Evolutionary conservation across 2,113 vertebrate genomes (phyloP), one percentile per base, ranked within the genome.

Genomic region (Hyperoodon ampullatus): DNA sequence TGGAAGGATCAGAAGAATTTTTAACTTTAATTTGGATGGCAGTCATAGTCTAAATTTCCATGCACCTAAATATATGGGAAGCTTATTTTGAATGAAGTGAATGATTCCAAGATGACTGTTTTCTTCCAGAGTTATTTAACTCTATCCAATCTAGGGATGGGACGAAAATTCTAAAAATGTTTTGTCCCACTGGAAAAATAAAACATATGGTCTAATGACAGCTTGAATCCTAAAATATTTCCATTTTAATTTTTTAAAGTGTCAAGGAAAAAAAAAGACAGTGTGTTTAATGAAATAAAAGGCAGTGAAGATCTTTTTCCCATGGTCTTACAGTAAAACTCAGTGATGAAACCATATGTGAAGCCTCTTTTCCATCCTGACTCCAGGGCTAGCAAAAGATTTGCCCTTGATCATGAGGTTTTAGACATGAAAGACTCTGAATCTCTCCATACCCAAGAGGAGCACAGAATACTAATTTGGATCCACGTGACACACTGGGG

Each of bases 401-500:
- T 96, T 96, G 97, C 97, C 97, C 98, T 98, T 98, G 98, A 98
- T 97, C 87, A 65, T 93, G 94, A 66, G 33, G 95, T 97, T 98
- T 98, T 96, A 96, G 81, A 98, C 98, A 96, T 98, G 97, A 98
- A 98, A 98, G 98, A 58, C 96, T 96, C 95, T 70, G 77, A 90
- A 95, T 98, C 87, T 95, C 97, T 96, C 96, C 90, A 84, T 82
- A 75, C 97, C 97, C 86, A 74, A 71, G 89, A 98, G 82, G 97
- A 98, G 96, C 75, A 60, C 78, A 39, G 98, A 98, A 98, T 98
- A 95, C 93, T 97, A 97, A 98, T 98, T 96, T 50, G 74, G 44
- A 88, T 87, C 96, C 96, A 97, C 75, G 72, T 39, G 97, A 97
- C 81, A 80, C 93, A 14, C 60, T 39, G 85, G 72, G 97, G 97